Conservation (phyloP, 2,888 invertebrate genomes). For the Nymphalis urticae region DNA sequence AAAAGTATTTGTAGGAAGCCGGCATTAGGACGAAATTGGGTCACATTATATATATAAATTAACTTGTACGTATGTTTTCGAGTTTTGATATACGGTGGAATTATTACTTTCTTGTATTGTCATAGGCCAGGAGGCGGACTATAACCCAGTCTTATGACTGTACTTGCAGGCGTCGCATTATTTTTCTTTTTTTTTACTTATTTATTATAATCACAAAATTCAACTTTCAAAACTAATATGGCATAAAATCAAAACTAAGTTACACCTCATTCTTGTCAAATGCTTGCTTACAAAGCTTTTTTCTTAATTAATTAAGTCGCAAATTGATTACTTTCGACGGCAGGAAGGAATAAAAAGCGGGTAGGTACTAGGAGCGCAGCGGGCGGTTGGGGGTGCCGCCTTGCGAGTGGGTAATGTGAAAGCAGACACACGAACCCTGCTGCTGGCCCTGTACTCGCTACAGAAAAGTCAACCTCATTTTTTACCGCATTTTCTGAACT, state of each 20-base stretch:
- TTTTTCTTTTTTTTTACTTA: neutral
- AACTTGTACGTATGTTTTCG: constrained; percentile 18
- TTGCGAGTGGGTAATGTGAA: constrained; percentile 80
- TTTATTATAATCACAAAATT: neutral
- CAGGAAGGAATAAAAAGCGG: constrained; percentile 78
- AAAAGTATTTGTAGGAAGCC: constrained; percentile 73
- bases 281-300: constrained; percentile 54
- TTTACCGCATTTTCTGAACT: constrained; percentile 13
- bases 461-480: constrained; percentile 50
- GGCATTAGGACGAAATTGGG: constrained; percentile 65
- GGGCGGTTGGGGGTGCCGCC: constrained; percentile 69
- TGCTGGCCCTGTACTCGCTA: constrained; percentile 65
- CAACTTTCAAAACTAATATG: neutral
- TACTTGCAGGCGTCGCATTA: neutral
- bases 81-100: constrained; percentile 8
- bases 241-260: constrained; percentile 22
- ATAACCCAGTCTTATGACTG: neutral
- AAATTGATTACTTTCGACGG: constrained; percentile 81
- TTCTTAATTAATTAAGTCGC: constrained; percentile 81
- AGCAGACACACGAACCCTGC: constrained; percentile 81
- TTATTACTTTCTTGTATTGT: constrained; percentile 1
- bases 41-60: constrained; percentile 51
- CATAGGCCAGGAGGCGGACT: neutral
- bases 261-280: constrained; percentile 40
- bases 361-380: constrained; percentile 70